Percentiles rank a stretch among this genome's conserved stretches.
Conservation (phyloP, 2,113 vertebrate genomes). For the Megalops atlanticus region DNA sequence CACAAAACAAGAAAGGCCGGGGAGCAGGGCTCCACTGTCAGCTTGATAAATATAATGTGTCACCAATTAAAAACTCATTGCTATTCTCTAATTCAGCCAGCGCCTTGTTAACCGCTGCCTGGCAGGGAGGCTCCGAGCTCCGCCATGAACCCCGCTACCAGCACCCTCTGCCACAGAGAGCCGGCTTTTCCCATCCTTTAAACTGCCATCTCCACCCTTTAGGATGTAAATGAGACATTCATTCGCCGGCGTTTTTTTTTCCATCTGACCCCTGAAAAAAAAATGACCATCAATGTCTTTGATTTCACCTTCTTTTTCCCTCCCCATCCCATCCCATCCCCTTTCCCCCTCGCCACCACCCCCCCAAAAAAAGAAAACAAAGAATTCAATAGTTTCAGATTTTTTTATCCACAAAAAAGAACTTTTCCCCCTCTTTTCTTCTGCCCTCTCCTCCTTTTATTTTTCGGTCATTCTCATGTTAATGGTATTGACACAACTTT, state of each 20-base stretch:
- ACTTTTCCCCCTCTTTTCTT: conserved; percentile 67
- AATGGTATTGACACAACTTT: conserved; percentile 83
- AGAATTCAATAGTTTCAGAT: conserved; percentile 84
- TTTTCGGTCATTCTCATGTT: conserved; percentile 72
- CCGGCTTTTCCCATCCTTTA: conserved; percentile 80
- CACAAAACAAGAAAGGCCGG: conserved; percentile 79
- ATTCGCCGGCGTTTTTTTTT: conserved; percentile 76
- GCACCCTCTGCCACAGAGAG: conserved; percentile 73
- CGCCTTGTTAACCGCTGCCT: conserved; percentile 86
- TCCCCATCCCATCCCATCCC: too few relatives aligned
- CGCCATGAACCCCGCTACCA: conserved; percentile 70
- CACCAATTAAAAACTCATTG: conserved; percentile 95
- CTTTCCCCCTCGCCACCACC: conserved; percentile 49
- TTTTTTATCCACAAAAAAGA: conserved; percentile 65
- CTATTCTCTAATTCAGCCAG: conserved; percentile 80
- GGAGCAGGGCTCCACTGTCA: conserved; percentile 79
- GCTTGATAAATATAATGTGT: conserved; percentile 95
- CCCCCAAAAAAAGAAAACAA: conserved; percentile 65
- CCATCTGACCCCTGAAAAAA: conserved; percentile 55
- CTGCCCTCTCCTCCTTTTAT: conserved; percentile 62
- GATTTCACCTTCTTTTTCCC: conserved; percentile 76
- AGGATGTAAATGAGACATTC: conserved; percentile 96
- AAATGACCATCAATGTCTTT: conserved; percentile 89
- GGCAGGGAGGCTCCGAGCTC: conserved; percentile 72
- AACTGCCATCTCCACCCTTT: conserved; percentile 74